phyloP scores from a whole-genome alignment of 2,888 invertebrate genomes.

The Choristoneura rosaceana region DNA sequence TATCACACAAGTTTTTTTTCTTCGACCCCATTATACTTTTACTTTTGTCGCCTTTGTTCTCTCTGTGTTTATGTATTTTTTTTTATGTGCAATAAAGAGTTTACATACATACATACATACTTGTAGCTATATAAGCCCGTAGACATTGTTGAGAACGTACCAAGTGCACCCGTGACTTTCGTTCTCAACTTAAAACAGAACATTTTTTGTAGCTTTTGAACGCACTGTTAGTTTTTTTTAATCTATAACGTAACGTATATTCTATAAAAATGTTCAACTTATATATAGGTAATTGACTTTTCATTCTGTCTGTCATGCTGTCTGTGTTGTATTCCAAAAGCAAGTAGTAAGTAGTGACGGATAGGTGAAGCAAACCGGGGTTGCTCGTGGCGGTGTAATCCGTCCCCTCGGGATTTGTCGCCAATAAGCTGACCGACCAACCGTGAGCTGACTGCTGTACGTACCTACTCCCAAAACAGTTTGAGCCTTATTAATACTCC shows the following conservation, averaged over 20 bases:
- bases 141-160: background rate
- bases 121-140: background rate
- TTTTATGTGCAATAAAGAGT: too few relatives aligned
- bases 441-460: constrained; percentile 5
- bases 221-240: background rate
- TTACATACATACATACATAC: too few relatives aligned
- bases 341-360: background rate
- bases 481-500: constrained; percentile 13
- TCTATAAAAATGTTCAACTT: background rate
- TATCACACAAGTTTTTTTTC: background rate
- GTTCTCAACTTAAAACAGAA: background rate
- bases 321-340: background rate
- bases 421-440: constrained; percentile 14
- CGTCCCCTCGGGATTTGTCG: constrained; percentile 15
- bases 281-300: background rate
- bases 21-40: background rate
- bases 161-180: too few relatives aligned
- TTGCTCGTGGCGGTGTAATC: constrained; percentile 14
- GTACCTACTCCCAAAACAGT: background rate
- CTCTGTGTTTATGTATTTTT: too few relatives aligned
- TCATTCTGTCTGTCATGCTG: background rate
- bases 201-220: background rate
- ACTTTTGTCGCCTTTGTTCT: too few relatives aligned
- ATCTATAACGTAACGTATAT: too few relatives aligned
- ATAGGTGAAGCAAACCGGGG: constrained; percentile 3